Evolutionary conservation across 2,113 vertebrate species (phyloP).

Genomic region (Himantopus leucocephalus): DNA sequence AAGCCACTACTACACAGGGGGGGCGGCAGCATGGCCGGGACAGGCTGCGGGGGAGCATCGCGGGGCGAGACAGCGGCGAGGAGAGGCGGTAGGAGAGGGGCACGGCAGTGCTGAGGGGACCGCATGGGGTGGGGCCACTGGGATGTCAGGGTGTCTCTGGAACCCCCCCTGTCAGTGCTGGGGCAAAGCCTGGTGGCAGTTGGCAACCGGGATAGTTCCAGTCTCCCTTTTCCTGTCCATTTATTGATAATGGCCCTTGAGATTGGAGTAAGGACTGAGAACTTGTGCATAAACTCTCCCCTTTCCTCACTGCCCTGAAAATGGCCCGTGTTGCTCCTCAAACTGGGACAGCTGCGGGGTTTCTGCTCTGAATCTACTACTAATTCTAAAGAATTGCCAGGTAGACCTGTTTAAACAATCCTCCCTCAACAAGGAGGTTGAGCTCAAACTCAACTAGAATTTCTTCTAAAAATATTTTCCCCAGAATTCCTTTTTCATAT

Average conservation of each 20-base stretch:
- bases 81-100: background rate
- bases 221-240: background rate
- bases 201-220: background rate
- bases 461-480: background rate
- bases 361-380: background rate
- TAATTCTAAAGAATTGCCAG: background rate
- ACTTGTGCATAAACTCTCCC: background rate
- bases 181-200: background rate
- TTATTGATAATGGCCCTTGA: background rate
- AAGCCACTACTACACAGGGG: fast-evolving
- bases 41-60: fast-evolving
- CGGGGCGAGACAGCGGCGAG: fast-evolving
- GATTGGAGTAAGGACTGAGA: background rate
- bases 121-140: background rate
- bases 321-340: background rate
- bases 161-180: background rate
- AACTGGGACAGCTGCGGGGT: background rate
- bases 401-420: background rate
- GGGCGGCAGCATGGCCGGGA: background rate
- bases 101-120: background rate
- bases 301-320: background rate
- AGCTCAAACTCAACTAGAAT: background rate
- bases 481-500: background rate
- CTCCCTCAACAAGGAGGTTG: background rate
- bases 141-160: background rate